These are phyloP conservation scores for Gisinianus flammeolus DNA, from an alignment of 2,888 invertebrate species.

Conservation along the genomic window DNA sequence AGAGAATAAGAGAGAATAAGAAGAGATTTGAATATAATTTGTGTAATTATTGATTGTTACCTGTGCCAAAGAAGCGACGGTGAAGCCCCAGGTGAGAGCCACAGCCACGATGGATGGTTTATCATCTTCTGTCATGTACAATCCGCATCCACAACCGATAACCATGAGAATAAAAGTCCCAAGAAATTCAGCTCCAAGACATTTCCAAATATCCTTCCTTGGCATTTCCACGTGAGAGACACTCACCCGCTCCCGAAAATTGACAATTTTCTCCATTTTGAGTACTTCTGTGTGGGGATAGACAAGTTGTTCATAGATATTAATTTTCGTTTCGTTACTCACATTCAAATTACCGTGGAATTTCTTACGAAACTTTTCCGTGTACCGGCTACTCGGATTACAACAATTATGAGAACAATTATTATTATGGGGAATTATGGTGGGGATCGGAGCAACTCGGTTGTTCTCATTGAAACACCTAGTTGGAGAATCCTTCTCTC, in stretches of 20 bases:
- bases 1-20: too few species aligned
- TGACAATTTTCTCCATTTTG: conserved; percentile 55
- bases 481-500: background rate
- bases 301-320: conserved; percentile 35
- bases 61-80: conserved; percentile 85
- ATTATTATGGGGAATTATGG: background rate
- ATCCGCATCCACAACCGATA: conserved; percentile 82
- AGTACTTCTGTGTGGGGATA: conserved; percentile 50
- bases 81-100: conserved; percentile 81
- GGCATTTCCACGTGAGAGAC: conserved; percentile 50
- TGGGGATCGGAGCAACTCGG: background rate
- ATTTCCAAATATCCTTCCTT: conserved; percentile 71
- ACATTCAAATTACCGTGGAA: background rate
- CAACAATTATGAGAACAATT: background rate
- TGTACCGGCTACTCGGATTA: conserved; percentile 2
- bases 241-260: conserved; percentile 50
- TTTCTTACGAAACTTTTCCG: conserved; percentile 15
- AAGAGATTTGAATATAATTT: too few species aligned
- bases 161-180: conserved; percentile 86
- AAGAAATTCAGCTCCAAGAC: conserved; percentile 64
- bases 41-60: too few species aligned
- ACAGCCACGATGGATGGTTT: conserved; percentile 64
- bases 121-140: conserved; percentile 62
- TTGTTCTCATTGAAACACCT: conserved; percentile 1
- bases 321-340: background rate